A percentile compares a stretch with the other conserved stretches of the same genome.
These are phyloP conservation scores for Syrmaticus mikado DNA, from an alignment of 2,113 vertebrate species.

Conservation along the genomic window DNA sequence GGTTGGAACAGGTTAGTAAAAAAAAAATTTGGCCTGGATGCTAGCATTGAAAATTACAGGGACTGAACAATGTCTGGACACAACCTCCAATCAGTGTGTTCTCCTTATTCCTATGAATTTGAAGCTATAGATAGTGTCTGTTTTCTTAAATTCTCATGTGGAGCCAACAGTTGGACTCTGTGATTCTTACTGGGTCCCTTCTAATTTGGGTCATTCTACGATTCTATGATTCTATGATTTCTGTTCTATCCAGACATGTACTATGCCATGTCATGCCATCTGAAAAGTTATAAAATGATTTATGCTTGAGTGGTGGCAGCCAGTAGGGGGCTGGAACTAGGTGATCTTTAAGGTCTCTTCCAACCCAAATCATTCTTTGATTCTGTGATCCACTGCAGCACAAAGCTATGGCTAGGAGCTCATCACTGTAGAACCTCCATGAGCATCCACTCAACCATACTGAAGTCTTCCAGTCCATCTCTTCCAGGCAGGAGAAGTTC, in stretches of 20 bases:
- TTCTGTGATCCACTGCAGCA: fast-evolving
- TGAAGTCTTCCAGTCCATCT: not conserved
- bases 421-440: not conserved
- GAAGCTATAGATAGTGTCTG: slow-evolving; percentile 77
- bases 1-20: slow-evolving; percentile 23
- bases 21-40: slow-evolving; percentile 42
- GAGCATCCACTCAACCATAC: not conserved
- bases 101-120: slow-evolving; percentile 79
- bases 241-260: slow-evolving; percentile 65
- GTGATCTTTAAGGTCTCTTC: no score
- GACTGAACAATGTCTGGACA: slow-evolving; percentile 69
- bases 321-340: not conserved
- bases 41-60: slow-evolving; percentile 42
- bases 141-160: slow-evolving; percentile 66
- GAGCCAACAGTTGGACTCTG: no score
- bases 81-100: slow-evolving; percentile 82
- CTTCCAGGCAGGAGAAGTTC: not conserved
- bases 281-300: no score
- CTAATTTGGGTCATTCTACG: no score
- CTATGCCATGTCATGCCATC: slow-evolving; percentile 39
- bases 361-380: no score
- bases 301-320: no score
- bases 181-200: no score
- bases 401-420: not conserved
- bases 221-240: not conserved